Percentiles rank a stretch among this genome's conserved stretches.
Conservation (phyloP, 37 sponge, comb jelly and placozoan species). For the Chondrilla cf. caribensis region DNA sequence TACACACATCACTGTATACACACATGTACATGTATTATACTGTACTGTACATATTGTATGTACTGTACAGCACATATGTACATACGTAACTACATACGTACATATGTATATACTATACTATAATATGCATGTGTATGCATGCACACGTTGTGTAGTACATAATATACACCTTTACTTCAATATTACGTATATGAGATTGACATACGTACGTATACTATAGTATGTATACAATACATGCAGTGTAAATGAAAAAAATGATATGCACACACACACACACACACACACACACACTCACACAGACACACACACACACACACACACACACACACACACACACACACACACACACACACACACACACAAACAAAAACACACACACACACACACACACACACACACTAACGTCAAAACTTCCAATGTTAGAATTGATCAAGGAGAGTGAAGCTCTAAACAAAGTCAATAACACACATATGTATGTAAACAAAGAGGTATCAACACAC, state of each 20-base stretch:
- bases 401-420: constrained; percentile 63
- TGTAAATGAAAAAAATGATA: too few species aligned
- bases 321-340: constrained; percentile 37
- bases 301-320: constrained; percentile 9
- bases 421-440: constrained; percentile 32
- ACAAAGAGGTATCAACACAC: not conserved
- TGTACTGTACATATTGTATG: not conserved
- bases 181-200: too few species aligned
- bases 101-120: not conserved
- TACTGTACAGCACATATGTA: not conserved
- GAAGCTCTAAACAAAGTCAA: constrained; percentile 33
- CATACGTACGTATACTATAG: too few species aligned
- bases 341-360: constrained; percentile 26
- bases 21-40: not conserved
- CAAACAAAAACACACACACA: constrained; percentile 6
- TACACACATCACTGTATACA: not conserved
- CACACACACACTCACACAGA: constrained; percentile 39
- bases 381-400: constrained; percentile 26
- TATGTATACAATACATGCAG: too few species aligned
- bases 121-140: too few species aligned
- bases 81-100: not conserved
- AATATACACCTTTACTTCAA: too few species aligned
- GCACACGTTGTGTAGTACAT: too few species aligned
- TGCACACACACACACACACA: constrained; percentile 11
- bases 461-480: not conserved